These are phyloP conservation scores for Sitta europaea DNA, from an alignment of 2,113 vertebrate genomes.

Conservation along the genomic window DNA sequence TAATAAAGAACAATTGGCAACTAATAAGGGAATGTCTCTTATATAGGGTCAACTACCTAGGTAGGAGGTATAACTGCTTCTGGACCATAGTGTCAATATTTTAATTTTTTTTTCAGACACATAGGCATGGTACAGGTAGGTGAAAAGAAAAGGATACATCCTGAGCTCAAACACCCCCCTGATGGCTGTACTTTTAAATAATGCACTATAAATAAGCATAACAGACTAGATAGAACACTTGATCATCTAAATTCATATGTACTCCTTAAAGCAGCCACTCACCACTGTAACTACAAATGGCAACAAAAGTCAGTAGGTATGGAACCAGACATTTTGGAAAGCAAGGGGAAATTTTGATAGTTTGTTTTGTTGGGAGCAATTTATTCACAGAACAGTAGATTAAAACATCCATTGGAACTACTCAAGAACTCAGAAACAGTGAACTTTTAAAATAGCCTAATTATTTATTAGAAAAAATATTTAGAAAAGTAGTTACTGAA, in stretches of 20 bases:
- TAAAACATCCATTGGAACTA: neutral
- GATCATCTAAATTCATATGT: neutral
- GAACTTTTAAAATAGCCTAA: neutral
- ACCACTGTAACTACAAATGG: neutral
- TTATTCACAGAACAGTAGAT: neutral
- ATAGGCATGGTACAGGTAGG: neutral
- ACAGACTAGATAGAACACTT: neutral
- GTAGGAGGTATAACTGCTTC: neutral
- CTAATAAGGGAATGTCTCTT: neutral
- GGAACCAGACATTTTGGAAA: neutral
- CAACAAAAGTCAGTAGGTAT: neutral
- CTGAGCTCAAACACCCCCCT: neutral
- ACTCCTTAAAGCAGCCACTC: neutral
- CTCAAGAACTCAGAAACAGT: neutral
- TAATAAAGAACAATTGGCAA: conserved; percentile 5
- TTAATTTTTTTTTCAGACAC: neutral
- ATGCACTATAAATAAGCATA: neutral
- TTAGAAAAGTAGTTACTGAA: neutral
- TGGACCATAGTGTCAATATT: neutral
- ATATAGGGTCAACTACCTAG: neutral
- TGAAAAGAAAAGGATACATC: neutral
- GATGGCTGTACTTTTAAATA: neutral
- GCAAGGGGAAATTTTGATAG: neutral
- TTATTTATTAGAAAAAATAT: neutral
- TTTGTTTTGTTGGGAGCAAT: neutral